Evolutionary conservation across 2,113 vertebrate species (phyloP).

Genomic region (Lycaon pictus): DNA sequence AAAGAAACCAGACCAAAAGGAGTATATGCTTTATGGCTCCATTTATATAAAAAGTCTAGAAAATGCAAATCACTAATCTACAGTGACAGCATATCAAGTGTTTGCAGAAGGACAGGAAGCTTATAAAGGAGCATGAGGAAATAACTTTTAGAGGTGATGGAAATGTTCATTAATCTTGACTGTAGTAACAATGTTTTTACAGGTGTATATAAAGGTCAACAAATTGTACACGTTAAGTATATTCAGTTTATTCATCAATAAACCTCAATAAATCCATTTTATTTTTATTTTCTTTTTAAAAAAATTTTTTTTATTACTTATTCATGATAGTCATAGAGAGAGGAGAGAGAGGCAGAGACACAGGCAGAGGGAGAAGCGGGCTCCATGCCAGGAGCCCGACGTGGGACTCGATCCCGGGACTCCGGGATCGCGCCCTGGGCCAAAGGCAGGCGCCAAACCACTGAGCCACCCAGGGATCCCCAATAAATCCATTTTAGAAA

Average conservation of each 20-base stretch:
- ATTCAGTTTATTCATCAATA: neutral
- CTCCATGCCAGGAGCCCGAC: too few species aligned
- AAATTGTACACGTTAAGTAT: neutral
- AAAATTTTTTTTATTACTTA: too few species aligned
- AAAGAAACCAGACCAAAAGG: neutral
- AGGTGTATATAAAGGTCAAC: neutral
- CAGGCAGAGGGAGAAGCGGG: too few species aligned
- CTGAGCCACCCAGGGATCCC: too few species aligned
- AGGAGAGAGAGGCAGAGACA: too few species aligned
- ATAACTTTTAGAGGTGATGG: neutral
- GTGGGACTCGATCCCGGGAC: too few species aligned
- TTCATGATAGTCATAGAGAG: too few species aligned
- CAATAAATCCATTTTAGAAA: slow-evolving; percentile 12
- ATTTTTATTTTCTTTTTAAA: too few species aligned
- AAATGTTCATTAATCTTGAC: neutral
- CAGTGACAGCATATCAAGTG: neutral
- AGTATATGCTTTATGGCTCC: neutral
- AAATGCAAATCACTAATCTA: neutral
- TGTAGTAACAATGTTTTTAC: neutral
- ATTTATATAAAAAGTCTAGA: slow-evolving; percentile 52
- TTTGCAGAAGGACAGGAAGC: neutral
- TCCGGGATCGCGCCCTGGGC: too few species aligned
- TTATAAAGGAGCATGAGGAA: neutral
- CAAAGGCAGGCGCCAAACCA: too few species aligned
- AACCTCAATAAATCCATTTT: neutral